Base-by-base conservation (phyloP, 2,113 vertebrate genomes). In the Gadus macrocephalus region DNA sequence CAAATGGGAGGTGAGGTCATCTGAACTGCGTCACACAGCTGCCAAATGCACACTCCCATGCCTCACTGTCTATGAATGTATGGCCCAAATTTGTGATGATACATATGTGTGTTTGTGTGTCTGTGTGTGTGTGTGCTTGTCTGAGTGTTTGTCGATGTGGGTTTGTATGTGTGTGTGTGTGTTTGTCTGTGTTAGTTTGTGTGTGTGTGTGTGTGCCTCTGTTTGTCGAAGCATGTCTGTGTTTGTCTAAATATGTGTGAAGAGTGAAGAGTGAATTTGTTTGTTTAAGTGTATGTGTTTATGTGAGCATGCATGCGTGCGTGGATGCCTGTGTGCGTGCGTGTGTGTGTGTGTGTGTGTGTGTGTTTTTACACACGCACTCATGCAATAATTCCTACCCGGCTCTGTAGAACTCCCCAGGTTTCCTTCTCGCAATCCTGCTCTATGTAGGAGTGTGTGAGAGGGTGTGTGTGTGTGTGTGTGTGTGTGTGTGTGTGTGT, bases 381-480 rank as follows among this genome's bases (percentile, higher is more conserved):
- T 66, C 56, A 4, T 31, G 53, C 9, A 67, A 22, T 49, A 66
- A 65, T 58, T 49, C 85, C 66, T 85, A 84, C 84, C 81, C 75
- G 53, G 72, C 66, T 25, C 22, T 27, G 66, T n/a, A 49, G 42
- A 6, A 38, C 77, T 76, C 75, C 78, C 72, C 20, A 28, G 22
- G 22, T 49, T 66, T 75, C 35, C 56, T 75, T 17, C 64, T 78
- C 53, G 9, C 42, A 49, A 12, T 49, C 42, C 11, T 49, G 42
- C 3, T 11, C 8, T 49, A 49, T 11, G 42, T 8, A 9, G 7
- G 8, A 2, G 9, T 49, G 42, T 49, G 42, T 49, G 42, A 1
- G 42, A 4, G 38, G 1, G 38, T 42, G 38, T 42, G 38, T 42
- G 38, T 42, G 38, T 42, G 38, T 42, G 38, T 42, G 38, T 42